A percentile compares a stretch with the other conserved stretches of the same genome.
Evolutionary conservation across 2,797 vertebrate species (phyloP).

Genomic region (Phalanger gymnotis): DNA sequence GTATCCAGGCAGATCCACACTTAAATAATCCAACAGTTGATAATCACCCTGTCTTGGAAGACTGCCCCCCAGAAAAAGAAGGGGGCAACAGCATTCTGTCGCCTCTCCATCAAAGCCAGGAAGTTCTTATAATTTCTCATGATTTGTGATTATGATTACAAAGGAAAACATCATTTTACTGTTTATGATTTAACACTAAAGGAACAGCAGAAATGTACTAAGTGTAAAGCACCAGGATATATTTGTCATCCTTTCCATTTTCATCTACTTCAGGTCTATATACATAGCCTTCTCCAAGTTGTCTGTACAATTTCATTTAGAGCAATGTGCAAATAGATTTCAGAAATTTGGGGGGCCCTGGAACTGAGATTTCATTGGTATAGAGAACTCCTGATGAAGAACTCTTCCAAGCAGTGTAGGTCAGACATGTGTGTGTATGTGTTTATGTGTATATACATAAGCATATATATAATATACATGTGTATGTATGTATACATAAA

Average conservation of each 20-base stretch:
- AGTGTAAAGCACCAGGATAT: not conserved
- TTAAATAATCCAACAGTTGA: not conserved
- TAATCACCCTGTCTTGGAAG: conserved; percentile 35
- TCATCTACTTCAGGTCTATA: not conserved
- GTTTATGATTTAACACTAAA: not conserved
- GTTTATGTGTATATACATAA: not conserved
- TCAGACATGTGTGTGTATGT: not conserved
- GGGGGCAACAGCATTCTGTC: conserved; percentile 26
- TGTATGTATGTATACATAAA: no score
- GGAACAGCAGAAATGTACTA: not conserved
- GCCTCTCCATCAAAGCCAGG: conserved; percentile 13
- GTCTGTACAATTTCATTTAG: conserved; percentile 38
- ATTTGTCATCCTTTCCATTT: not conserved
- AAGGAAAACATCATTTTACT: not conserved
- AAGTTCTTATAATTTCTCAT: conserved; percentile 12
- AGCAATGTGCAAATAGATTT: conserved; percentile 3
- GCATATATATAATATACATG: not conserved
- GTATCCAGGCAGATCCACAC: conserved; percentile 24
- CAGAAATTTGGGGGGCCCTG: not conserved
- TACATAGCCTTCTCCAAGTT: conserved; percentile 1
- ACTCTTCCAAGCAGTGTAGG: not conserved
- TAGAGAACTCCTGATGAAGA: not conserved
- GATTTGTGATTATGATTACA: not conserved
- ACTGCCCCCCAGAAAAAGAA: not conserved
- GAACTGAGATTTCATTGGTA: not conserved